Percentiles rank a stretch among this genome's conserved stretches.
Conservation (phyloP, 2,113 vertebrate species). For the human (Homo sapiens) region GRCh38 chr3:52546501-52547000, state of each 20-base stretch:
- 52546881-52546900: conserved; percentile 60
- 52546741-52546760: conserved; percentile 36
- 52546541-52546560: conserved; percentile 63
- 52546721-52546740: not conserved
- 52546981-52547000: conserved; percentile 46
- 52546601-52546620: conserved; percentile 49
- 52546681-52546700: conserved; percentile 22
- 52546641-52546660: not conserved
- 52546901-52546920: conserved; percentile 65
- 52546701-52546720: conserved; percentile 33
- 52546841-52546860: conserved; percentile 63
- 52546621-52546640: conserved; percentile 15
- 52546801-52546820: conserved; percentile 45
- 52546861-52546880: conserved; percentile 66
- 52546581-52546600: conserved; percentile 52
- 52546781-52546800: conserved; percentile 40
- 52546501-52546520: conserved; percentile 49
- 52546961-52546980: conserved; percentile 46
- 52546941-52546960: conserved; percentile 32
- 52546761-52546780: conserved; percentile 38
- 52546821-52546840: conserved; percentile 70
- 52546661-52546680: conserved; percentile 35
- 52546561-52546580: conserved; percentile 59
- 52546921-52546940: conserved; percentile 46
- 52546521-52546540: conserved; percentile 78